Evolutionary conservation across 2,797 vertebrate genomes (phyloP), one percentile per base, ranked within the genome.

Genomic region (Gymnothorax javanicus): DNA sequence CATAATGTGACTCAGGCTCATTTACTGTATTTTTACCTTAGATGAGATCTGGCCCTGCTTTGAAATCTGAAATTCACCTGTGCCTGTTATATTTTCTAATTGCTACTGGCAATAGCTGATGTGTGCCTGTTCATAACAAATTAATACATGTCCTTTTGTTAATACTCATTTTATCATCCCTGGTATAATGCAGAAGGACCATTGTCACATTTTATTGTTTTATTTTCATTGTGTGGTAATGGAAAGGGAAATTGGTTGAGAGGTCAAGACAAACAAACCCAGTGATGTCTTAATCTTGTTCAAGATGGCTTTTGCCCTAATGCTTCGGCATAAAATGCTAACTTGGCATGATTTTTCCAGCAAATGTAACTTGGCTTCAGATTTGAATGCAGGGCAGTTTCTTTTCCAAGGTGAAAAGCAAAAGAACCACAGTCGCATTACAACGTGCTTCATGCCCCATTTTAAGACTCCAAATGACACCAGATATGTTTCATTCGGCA

Each of bases 401-500:
- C 60, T 20, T 94, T 94, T 94, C 94, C 6, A 64, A 64, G 60
- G 60, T n/a, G 23, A 64, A 64, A 64, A 64, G 60, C 60, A 20
- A 64, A 64, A 20, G 60, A 64, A 64, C 60, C 60, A 64, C 4
- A 64, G 60, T 64, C 60, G 23, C 60, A 64, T 64, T 15, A 64
- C 60, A 15, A 5, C 17, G 60, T 23, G 5, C 60, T 64, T 23
- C 4, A 15, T 64, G 60, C 17, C 15, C 94, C 91, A 67, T 1
- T 77, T 33, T 64, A 9, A 15, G 81, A 77, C 62, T 86, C 86
- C 94, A 91, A 91, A 93, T 94, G 95, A 95, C 94, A 95, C 93
- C 93, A 93, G 95, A 96, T 95, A 90, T 94, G 95, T 94, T 94
- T 94, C 92, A 91, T 94, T 91, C 89, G 88, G 93, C 95, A 88